These are phyloP conservation scores for Phyllopteryx taeniolatus DNA, from an alignment of 2,113 vertebrate species.

Conservation along the genomic window DNA sequence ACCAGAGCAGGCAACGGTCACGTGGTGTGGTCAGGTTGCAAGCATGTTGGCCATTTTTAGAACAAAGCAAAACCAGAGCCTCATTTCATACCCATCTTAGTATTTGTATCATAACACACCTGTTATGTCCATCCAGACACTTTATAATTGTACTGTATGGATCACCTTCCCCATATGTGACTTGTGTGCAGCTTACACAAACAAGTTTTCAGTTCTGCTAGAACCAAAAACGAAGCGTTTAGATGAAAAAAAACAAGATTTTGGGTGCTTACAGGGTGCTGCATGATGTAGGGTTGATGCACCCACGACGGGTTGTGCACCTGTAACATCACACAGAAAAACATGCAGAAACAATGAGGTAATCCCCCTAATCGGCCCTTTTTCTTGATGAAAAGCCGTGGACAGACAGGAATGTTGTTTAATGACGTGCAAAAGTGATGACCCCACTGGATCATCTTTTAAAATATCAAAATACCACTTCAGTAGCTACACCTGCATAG, in stretches of 20 bases:
- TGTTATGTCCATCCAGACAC: not conserved
- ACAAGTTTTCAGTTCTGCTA: slow-evolving; percentile 16
- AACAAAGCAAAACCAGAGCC: slow-evolving; percentile 17
- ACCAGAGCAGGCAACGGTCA: slow-evolving; percentile 23
- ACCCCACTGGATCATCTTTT: not conserved
- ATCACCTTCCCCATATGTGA: slow-evolving; percentile 29
- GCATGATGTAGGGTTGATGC: slow-evolving; percentile 96
- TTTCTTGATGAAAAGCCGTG: slow-evolving; percentile 7
- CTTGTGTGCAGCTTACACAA: slow-evolving; percentile 20
- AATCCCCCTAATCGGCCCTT: slow-evolving; percentile 22
- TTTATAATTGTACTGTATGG: not conserved
- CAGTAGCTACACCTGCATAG: not conserved
- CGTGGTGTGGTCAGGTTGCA: slow-evolving; percentile 23
- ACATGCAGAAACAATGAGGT: slow-evolving; percentile 31
- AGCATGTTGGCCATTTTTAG: slow-evolving; percentile 34
- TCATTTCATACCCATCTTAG: slow-evolving; percentile 60
- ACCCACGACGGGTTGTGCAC: slow-evolving; percentile 97
- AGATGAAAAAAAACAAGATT: not conserved
- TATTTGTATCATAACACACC: slow-evolving; percentile 1
- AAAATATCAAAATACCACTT: not conserved
- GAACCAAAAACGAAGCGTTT: slow-evolving; percentile 17
- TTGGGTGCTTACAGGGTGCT: slow-evolving; percentile 89
- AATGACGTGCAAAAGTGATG: not conserved
- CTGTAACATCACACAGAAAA: slow-evolving; percentile 69
- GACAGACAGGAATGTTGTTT: not conserved